Conservation (phyloP, 2,797 vertebrate genomes). For the Pogoniulus pusillus region DNA sequence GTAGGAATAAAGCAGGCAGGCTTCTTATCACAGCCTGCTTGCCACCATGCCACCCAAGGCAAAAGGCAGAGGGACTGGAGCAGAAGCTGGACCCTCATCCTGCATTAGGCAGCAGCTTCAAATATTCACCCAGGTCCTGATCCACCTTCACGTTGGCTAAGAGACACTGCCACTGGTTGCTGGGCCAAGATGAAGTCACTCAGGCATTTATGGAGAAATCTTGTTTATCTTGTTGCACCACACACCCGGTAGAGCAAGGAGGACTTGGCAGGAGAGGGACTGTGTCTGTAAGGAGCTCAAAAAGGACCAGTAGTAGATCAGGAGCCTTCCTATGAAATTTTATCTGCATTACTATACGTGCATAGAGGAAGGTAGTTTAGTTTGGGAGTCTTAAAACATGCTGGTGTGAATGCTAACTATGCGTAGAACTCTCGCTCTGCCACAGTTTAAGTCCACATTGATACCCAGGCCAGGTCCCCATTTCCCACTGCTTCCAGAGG, state of each 20-base stretch:
- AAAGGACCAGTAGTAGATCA: not conserved
- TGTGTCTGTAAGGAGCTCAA: not conserved
- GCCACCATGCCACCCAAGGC: not conserved
- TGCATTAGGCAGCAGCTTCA: not conserved
- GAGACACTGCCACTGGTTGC: rapidly evolving
- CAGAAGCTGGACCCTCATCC: not conserved
- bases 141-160: rapidly evolving
- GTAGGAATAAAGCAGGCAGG: not conserved
- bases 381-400: not conserved
- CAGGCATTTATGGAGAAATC: not conserved
- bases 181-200: not conserved
- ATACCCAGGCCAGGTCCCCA: rapidly evolving
- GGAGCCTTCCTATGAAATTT: not conserved
- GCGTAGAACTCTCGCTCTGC: rapidly evolving
- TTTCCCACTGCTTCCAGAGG: not conserved
- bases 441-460: not conserved
- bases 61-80: not conserved
- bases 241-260: not conserved
- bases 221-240: not conserved
- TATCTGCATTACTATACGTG: not conserved
- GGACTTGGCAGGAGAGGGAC: not conserved
- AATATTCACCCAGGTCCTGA: not conserved
- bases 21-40: not conserved
- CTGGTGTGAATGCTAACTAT: rapidly evolving
- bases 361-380: not conserved